Evolutionary conservation across 2,888 invertebrate species (phyloP).

Genomic region (Xanthia icteritia): DNA sequence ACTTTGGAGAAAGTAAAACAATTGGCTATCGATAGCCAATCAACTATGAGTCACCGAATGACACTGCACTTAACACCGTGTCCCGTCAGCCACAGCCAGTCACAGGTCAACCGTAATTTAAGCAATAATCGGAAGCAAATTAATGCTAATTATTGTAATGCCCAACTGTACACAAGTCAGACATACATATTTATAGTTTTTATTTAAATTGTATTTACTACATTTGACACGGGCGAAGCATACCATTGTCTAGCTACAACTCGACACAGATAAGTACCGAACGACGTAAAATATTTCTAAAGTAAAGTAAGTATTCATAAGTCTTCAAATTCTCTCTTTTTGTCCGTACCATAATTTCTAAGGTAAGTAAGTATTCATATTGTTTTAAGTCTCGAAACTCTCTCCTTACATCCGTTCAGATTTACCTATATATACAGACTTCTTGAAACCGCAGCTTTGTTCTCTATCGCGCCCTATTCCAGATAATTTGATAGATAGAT

Average conservation of each 20-base stretch:
- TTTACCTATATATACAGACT: background rate
- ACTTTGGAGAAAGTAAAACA: background rate
- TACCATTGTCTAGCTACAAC: background rate
- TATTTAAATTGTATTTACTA: constrained; percentile 11
- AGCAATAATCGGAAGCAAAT: constrained; percentile 52
- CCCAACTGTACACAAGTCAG: constrained; percentile 12
- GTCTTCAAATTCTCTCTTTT: no score
- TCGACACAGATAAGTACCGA: background rate
- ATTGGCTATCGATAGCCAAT: background rate
- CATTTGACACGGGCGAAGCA: background rate
- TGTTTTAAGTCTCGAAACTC: background rate
- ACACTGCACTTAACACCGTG: constrained; percentile 37
- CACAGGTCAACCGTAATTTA: constrained; percentile 52
- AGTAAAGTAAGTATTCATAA: no score
- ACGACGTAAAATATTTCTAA: no score
- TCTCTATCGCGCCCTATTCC: background rate
- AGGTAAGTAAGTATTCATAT: background rate
- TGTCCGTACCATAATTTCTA: no score
- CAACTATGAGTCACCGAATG: constrained; percentile 47
- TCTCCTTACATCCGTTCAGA: no score
- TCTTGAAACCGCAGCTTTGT: background rate
- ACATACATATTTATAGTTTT: constrained; percentile 47
- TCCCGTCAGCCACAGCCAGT: constrained; percentile 2
- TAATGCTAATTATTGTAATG: constrained; percentile 58
- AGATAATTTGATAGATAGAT: constrained; percentile 8